These are phyloP conservation scores for Carpatolechia fugitivella DNA, from an alignment of 2,888 invertebrate species.

Conservation along the genomic window DNA sequence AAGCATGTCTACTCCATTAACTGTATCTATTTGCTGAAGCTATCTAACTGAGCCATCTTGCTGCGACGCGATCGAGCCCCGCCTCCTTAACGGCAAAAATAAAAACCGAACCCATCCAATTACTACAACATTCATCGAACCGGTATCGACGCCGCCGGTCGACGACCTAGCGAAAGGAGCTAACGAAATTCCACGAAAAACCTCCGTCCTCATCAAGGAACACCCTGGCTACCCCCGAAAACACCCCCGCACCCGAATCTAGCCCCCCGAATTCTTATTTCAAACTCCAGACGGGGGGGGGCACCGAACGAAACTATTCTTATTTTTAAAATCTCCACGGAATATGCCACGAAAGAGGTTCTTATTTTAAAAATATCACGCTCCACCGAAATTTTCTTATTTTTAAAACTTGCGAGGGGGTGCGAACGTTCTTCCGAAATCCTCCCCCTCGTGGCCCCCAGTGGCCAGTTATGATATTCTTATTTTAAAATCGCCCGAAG, in stretches of 20 bases:
- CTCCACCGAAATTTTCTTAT: conserved; percentile 78
- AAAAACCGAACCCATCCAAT: conserved; percentile 52
- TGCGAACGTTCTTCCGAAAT: conserved; percentile 75
- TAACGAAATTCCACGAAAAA: conserved; percentile 77
- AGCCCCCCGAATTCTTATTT: conserved; percentile 75
- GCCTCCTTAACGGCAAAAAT: conserved; percentile 29
- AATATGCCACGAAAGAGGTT: conserved; percentile 78
- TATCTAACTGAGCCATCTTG: conserved; percentile 10
- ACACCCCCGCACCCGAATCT: conserved; percentile 64
- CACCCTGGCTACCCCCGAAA: conserved; percentile 67
- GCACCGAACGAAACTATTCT: conserved; percentile 76
- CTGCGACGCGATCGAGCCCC: background rate
- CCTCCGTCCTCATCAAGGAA: conserved; percentile 75
- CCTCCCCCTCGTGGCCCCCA: conserved; percentile 45
- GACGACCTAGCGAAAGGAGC: conserved; percentile 58
- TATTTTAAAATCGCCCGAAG: conserved; percentile 75
- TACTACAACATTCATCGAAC: conserved; percentile 67
- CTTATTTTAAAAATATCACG: conserved; percentile 79
- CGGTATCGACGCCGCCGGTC: conserved; percentile 67
- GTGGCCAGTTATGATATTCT: conserved; percentile 77
- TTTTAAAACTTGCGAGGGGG: conserved; percentile 71
- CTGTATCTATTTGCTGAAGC: conserved; percentile 5
- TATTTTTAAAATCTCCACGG: conserved; percentile 79
- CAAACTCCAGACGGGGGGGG: conserved; percentile 74
- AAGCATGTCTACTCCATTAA: conserved; percentile 10